Conservation (phyloP, 2,888 invertebrate species). For the Pseudeuparius sepicola region DNA sequence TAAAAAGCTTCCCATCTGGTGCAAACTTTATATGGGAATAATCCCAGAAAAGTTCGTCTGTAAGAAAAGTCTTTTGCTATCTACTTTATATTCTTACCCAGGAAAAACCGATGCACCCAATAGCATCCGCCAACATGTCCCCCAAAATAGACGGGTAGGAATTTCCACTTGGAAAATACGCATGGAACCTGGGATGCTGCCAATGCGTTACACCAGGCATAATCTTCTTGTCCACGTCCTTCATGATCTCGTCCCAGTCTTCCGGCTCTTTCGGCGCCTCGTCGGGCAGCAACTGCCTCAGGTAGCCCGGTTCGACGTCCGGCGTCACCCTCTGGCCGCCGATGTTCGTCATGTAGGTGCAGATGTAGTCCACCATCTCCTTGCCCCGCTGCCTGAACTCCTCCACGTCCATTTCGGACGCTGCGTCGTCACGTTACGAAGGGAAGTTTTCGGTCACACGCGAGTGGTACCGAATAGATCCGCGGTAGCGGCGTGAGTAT, state of each 20-base stretch:
- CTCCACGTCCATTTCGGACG: conserved; percentile 87
- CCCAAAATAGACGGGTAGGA: conserved; percentile 95
- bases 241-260: conserved; percentile 80
- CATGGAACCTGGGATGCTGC: conserved; percentile 98
- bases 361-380: conserved; percentile 94
- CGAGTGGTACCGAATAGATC: too few relatives aligned
- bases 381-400: conserved; percentile 81
- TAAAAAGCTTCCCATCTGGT: too few relatives aligned
- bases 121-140: conserved; percentile 93
- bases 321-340: conserved; percentile 77
- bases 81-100: conserved; percentile 81
- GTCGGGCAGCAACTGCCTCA: conserved; percentile 64
- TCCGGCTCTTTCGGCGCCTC: conserved; percentile 78
- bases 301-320: conserved; percentile 84
- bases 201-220: conserved; percentile 97
- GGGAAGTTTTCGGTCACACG: too few relatives aligned
- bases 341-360: conserved; percentile 76
- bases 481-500: too few relatives aligned
- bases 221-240: conserved; percentile 81
- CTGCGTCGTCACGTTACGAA: too few relatives aligned
- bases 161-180: conserved; percentile 97
- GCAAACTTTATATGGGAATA: too few relatives aligned
- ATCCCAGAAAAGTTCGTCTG: too few relatives aligned
- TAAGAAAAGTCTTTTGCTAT: too few relatives aligned
- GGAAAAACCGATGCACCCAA: conserved; percentile 97